phyloP scores from a whole-genome alignment of 1,140 invertebrate genomes.

The Halictus rubicundus region DNA sequence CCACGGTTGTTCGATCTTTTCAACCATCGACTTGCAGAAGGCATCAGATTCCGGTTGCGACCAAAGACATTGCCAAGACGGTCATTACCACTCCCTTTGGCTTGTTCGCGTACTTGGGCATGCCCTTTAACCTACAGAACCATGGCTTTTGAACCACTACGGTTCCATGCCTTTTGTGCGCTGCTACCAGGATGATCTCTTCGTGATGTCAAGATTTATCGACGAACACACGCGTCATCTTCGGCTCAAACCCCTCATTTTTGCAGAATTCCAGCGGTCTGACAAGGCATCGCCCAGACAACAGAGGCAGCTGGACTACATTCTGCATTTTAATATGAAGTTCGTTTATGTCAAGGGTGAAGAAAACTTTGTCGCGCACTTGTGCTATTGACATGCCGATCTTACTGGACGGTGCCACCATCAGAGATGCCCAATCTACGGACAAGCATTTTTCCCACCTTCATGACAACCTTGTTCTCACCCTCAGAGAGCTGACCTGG shows the following conservation, averaged over 20 bases:
- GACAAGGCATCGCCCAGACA: not conserved
- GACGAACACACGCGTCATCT: too few relatives aligned
- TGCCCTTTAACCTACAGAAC: too few relatives aligned
- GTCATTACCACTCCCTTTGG: too few relatives aligned
- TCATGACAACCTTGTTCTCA: slow-evolving; percentile 36
- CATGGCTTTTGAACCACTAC: too few relatives aligned
- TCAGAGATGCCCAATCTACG: slow-evolving; percentile 50
- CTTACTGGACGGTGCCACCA: slow-evolving; percentile 10
- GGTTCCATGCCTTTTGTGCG: too few relatives aligned
- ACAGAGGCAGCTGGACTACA: slow-evolving; percentile 14
- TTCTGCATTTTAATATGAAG: slow-evolving; percentile 51
- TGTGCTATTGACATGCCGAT: slow-evolving; percentile 43
- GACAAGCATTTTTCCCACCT: too few relatives aligned
- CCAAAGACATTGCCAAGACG: too few relatives aligned
- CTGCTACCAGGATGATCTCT: too few relatives aligned
- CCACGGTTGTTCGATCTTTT: not conserved
- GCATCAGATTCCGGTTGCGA: too few relatives aligned
- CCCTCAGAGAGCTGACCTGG: not conserved
- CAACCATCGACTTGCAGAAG: too few relatives aligned
- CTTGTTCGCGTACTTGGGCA: too few relatives aligned
- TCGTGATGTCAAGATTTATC: too few relatives aligned
- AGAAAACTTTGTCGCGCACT: slow-evolving; percentile 59
- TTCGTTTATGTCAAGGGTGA: slow-evolving; percentile 51
- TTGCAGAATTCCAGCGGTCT: not conserved
- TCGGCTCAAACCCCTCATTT: not conserved